Evolutionary conservation across 2,888 invertebrate genomes (phyloP).

Genomic region (Dusona sp.): DNA sequence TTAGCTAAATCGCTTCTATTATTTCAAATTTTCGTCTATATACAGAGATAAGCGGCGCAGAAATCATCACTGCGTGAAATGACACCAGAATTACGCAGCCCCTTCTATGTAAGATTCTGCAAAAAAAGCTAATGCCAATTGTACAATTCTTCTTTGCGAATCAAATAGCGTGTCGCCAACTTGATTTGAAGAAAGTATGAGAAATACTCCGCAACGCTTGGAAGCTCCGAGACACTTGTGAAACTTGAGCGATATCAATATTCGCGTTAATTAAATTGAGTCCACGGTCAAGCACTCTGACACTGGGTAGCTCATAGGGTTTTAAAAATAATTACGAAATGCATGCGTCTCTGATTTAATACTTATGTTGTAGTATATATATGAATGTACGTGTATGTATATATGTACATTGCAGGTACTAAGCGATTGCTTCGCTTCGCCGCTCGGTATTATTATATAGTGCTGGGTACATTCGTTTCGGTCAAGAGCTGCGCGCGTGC

Average conservation of each 20-base stretch:
- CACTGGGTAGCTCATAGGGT: constrained; percentile 40
- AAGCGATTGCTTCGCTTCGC: constrained; percentile 57
- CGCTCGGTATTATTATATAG: constrained; percentile 65
- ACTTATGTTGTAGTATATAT: constrained; percentile 1
- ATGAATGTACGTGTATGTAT: background rate
- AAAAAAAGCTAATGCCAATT: background rate
- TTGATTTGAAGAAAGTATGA: constrained; percentile 1
- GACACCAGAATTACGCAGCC: background rate
- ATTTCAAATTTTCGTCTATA: background rate
- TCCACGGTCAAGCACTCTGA: constrained; percentile 73
- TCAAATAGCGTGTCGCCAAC: background rate
- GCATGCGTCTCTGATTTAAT: constrained; percentile 14
- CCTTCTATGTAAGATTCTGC: background rate
- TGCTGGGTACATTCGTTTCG: constrained; percentile 45
- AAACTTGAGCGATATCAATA: constrained; percentile 60
- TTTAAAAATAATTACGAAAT: constrained; percentile 61
- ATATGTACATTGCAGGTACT: background rate
- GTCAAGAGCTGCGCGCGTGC: constrained; percentile 57
- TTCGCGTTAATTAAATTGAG: constrained; percentile 73
- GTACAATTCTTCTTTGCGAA: constrained; percentile 10
- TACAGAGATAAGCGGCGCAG: background rate
- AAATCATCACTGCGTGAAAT: constrained; percentile 7
- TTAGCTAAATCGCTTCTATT: background rate
- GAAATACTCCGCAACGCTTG: background rate
- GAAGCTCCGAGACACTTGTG: background rate